Percentiles rank a stretch among this genome's conserved stretches.
Conservation (phyloP, 1,140 invertebrate genomes). For the Lucilia sericata region DNA sequence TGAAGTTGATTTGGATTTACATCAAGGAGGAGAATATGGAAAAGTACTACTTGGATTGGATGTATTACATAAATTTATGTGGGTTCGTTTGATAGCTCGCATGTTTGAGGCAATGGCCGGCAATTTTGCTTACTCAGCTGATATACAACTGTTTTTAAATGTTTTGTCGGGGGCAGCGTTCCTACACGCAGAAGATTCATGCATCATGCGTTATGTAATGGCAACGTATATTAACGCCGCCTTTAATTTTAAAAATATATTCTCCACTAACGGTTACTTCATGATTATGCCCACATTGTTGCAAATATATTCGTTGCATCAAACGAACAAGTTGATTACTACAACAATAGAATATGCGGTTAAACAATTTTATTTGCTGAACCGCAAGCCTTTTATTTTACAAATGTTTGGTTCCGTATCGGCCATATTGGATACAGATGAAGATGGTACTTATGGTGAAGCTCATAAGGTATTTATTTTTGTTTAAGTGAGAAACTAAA, state of each 20-base stretch:
- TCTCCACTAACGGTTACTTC: constrained; percentile 97
- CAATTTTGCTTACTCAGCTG: constrained; percentile 97
- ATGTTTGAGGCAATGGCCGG: constrained; percentile 99
- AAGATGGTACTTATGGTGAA: constrained; percentile 85
- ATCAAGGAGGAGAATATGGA: constrained; percentile 90
- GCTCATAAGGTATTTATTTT: constrained; percentile 82
- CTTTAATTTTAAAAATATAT: constrained; percentile 99
- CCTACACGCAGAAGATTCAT: constrained; percentile 95
- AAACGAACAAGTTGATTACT: constrained; percentile 95
- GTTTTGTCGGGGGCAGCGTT: constrained; percentile 98
- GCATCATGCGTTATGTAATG: constrained; percentile 94
- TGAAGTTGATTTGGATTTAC: constrained; percentile 95
- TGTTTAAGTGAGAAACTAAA: no score
- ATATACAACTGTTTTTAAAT: constrained; percentile 97
- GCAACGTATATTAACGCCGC: constrained; percentile 98
- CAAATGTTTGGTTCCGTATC: constrained; percentile 99
- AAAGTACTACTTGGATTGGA: constrained; percentile 94
- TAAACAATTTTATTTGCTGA: constrained; percentile 98
- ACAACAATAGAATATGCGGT: constrained; percentile 97
- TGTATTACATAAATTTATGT: constrained; percentile 98
- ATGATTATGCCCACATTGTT: constrained; percentile 97
- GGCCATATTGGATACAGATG: constrained; percentile 94
- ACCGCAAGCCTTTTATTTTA: constrained; percentile 97
- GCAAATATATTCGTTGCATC: constrained; percentile 97
- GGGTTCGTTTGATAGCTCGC: constrained; percentile 94